Evolutionary conservation across 2,797 vertebrate genomes (phyloP), one percentile per base, ranked within the genome.

Genomic region (Myotis findleyi): DNA sequence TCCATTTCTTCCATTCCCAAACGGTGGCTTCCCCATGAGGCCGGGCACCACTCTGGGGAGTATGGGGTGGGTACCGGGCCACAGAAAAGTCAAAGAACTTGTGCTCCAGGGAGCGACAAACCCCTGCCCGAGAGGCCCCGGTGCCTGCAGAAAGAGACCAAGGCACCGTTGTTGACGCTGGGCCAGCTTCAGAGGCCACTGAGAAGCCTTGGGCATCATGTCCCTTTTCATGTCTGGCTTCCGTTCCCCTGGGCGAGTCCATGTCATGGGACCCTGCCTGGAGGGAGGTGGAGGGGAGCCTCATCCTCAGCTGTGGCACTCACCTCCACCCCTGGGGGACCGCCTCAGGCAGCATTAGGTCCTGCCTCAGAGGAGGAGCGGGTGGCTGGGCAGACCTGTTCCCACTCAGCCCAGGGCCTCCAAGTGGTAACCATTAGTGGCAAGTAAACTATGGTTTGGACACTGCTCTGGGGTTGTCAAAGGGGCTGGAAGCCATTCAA

Each of bases 1-100:
- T 92, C 95, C 68, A 25, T 73, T 83, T 76, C 64, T 51, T 81
- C 80, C 53, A 62, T 72, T 94, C 76, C 89, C 91, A 71, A 75
- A 75, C 51, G 3, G 13, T 21, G 86, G 23, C 55, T 79, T 77
- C 75, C 36, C 14, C 21, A 55, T 7, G 68, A 75, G 0, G 4
- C 33, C 0, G 1, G 1, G 57, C 6, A 36, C 10, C n/a, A 6
- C 2, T 14, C 8, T 20, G 2, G 0, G 64, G 44, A 41, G 18
- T 10, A 30, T 38, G 25, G 30, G 41, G 7, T 25, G 4, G 20
- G 17, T 20, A 38, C 23, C 11, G 0, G 1, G 18, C 38, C 62
- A 41, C 11, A 41, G 27, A 88, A 88, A 94, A 33, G 64, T 44
- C 75, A 25, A 49, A 66, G 27, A 72, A 25, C 55, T 25, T 71